Evolutionary conservation across 1,140 invertebrate genomes (phyloP).

Genomic region (Bombus superbus): DNA sequence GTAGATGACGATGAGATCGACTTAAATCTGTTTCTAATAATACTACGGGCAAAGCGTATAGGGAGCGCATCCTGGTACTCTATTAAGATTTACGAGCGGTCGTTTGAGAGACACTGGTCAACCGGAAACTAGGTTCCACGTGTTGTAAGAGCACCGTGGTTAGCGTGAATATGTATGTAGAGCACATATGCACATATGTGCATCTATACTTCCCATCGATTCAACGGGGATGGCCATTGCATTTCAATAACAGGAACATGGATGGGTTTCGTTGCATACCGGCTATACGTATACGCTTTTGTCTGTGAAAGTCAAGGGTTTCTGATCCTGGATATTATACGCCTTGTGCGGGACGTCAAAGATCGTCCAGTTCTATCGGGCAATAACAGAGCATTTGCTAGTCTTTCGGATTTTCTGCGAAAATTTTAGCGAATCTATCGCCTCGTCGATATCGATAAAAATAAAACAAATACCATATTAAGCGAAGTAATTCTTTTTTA

Average conservation of each 20-base stretch:
- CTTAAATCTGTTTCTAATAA: slow-evolving; percentile 3
- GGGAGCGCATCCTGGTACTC: slow-evolving; percentile 57
- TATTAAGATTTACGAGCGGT: slow-evolving; percentile 71
- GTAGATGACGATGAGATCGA: too few species aligned
- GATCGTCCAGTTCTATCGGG: slow-evolving; percentile 2
- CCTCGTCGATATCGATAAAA: neutral
- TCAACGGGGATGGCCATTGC: slow-evolving; percentile 67
- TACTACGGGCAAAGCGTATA: slow-evolving; percentile 33
- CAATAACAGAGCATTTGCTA: neutral
- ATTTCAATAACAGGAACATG: slow-evolving; percentile 72
- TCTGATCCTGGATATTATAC: slow-evolving; percentile 32
- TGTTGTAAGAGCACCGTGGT: slow-evolving; percentile 57
- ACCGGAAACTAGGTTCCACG: slow-evolving; percentile 66
- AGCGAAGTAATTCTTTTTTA: neutral
- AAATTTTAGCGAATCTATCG: neutral
- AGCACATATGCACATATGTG: slow-evolving; percentile 52
- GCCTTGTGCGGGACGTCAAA: neutral
- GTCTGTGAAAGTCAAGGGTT: slow-evolving; percentile 46
- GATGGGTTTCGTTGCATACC: slow-evolving; percentile 57
- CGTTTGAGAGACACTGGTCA: slow-evolving; percentile 71
- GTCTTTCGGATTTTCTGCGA: neutral
- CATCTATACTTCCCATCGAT: slow-evolving; percentile 69
- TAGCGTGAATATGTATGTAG: slow-evolving; percentile 38
- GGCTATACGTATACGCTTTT: slow-evolving; percentile 41
- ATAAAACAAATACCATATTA: neutral